These are phyloP conservation scores for Harpegnathos saltator DNA, from an alignment of 1,140 invertebrate genomes.

Conservation along the genomic window DNA sequence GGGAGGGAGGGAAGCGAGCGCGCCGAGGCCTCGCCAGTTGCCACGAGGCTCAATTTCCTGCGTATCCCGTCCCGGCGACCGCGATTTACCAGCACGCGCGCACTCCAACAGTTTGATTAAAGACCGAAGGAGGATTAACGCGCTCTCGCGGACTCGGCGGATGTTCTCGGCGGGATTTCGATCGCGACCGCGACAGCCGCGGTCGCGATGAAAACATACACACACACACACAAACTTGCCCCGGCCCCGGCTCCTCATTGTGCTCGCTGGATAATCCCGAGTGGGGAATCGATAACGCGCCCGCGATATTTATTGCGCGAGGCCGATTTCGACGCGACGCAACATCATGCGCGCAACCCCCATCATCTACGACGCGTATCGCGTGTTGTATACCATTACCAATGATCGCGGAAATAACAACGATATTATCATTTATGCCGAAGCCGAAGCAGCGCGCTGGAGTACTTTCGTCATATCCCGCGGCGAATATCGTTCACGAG, in stretches of 20 bases:
- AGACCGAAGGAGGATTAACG: background rate
- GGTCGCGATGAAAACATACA: background rate
- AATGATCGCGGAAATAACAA: background rate
- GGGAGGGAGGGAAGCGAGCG: no score
- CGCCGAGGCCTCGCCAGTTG: background rate
- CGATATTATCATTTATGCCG: background rate
- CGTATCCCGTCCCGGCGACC: background rate
- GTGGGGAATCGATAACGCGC: slow-evolving; percentile 9
- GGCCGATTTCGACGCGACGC: slow-evolving; percentile 2
- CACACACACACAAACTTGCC: no score
- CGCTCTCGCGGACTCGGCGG: background rate
- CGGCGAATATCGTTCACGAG: no score
- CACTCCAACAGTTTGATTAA: background rate
- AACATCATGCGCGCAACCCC: slow-evolving; percentile 27
- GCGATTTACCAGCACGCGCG: background rate
- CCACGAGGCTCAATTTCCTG: slow-evolving; percentile 9
- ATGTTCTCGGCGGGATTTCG: background rate
- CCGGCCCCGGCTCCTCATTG: background rate
- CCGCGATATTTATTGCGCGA: slow-evolving; percentile 18
- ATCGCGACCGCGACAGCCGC: background rate
- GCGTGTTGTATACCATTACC: slow-evolving; percentile 6
- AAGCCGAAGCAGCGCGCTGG: no score
- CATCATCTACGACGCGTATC: no score
- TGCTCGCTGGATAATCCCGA: background rate
- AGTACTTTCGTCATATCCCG: no score